Conservation (phyloP, 2,888 invertebrate genomes). For the Metallyticus violacea region DNA sequence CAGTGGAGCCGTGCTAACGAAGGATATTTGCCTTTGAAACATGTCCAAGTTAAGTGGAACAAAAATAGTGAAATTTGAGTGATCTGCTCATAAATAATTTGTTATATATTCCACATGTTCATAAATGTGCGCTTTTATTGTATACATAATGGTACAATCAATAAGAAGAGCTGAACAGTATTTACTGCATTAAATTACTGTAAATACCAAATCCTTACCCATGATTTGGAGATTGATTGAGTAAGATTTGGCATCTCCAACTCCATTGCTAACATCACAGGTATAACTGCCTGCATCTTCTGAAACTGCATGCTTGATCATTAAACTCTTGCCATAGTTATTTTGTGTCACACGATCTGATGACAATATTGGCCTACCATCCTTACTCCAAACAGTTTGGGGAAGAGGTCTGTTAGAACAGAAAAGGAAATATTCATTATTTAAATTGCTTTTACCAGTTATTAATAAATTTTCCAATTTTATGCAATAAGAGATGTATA, state of each 20-base stretch:
- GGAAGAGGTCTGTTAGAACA: slow-evolving; percentile 74
- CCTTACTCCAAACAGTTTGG: slow-evolving; percentile 88
- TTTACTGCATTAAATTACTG: neutral
- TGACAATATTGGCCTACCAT: slow-evolving; percentile 66
- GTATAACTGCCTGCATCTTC: slow-evolving; percentile 91
- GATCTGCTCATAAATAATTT: too few species aligned
- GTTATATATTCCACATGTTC: too few species aligned
- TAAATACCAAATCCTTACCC: slow-evolving; percentile 48
- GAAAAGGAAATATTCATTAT: neutral
- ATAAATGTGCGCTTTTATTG: too few species aligned
- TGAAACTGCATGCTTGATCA: slow-evolving; percentile 80
- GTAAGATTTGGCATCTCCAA: slow-evolving; percentile 80
- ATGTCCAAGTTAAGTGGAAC: too few species aligned
- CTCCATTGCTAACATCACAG: slow-evolving; percentile 90
- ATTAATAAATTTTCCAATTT: too few species aligned
- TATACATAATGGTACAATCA: too few species aligned
- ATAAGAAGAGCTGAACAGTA: too few species aligned
- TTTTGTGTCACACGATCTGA: slow-evolving; percentile 76
- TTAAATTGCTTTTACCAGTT: too few species aligned
- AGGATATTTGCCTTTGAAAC: too few species aligned
- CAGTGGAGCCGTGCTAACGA: too few species aligned
- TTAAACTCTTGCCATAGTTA: slow-evolving; percentile 92
- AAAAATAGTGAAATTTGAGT: too few species aligned
- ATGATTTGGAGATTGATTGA: slow-evolving; percentile 76
- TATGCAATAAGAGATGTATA: too few species aligned